Evolutionary conservation across 2,797 vertebrate species (phyloP), one percentile per base, ranked within the genome.

Genomic region (Rhinogobio ventralis): DNA sequence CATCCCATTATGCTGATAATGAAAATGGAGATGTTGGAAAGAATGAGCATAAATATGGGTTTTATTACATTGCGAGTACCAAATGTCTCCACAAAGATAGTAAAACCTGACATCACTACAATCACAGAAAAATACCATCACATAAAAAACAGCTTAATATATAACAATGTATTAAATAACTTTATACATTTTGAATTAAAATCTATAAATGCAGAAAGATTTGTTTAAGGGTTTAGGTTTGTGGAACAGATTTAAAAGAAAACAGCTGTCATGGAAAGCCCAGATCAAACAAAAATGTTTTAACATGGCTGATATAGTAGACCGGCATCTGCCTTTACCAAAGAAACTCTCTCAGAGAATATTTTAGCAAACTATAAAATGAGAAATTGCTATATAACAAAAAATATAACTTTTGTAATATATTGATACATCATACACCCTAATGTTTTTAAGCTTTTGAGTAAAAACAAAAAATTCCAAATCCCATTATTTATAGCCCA

Each of bases 1-100:
- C 33, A 67, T 39, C 60, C 60, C 49, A 83, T 83, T 83, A 55
- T 76, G 17, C 49, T 83, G 30, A 76, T 82, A 39, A 74, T 82
- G 71, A 82, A 45, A 62, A 74, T 74, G 81, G 72, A 53, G 30
- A 75, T 28, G 64, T 57, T 84, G 66, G 25, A 77, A 77, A 77
- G 36, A 77, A 68, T 45, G 49, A 33, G 73, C 25, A 78, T 60
- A 46, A 84, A 68, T 39, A 60, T 42, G 49, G n/a, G 60, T 30
- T n/a, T 60, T 23, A 8, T 78, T n/a, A 14, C 5, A 30, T 79
- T 51, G 60, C 30, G 19, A 36, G 17, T 28, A 66, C 15, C 25
- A 45, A 45, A 60, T 11, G 30, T 67, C 9, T 9, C 74, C 20
- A 20, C 45, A 73, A 73, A 33, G 73, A n/a, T 3, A 75, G 10